These are phyloP conservation scores for Myotis lucifugus DNA, from an alignment of 2,113 vertebrate genomes.

Conservation along the genomic window DNA sequence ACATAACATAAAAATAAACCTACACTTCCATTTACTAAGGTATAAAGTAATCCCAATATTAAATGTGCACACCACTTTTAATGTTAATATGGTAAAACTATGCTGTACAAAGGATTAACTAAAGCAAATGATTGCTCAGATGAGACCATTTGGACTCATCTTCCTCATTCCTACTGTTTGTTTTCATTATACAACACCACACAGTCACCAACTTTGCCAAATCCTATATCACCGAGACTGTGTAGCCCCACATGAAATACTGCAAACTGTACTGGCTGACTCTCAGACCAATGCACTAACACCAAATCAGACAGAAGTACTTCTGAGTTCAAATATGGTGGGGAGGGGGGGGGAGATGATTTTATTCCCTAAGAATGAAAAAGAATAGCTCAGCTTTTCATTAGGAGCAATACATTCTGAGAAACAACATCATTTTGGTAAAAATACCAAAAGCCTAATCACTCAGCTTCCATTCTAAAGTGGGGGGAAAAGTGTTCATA, in stretches of 20 bases:
- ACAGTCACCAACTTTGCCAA: not conserved
- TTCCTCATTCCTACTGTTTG: not conserved
- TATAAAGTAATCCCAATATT: not conserved
- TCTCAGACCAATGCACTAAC: not conserved
- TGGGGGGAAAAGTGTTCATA: not conserved
- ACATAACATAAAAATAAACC: not conserved
- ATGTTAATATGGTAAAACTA: not conserved
- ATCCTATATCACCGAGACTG: not conserved
- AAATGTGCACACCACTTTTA: not conserved
- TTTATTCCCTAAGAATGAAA: not conserved
- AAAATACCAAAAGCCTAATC: not conserved
- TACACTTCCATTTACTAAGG: not conserved
- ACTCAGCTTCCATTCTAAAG: not conserved
- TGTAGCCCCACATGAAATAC: not conserved
- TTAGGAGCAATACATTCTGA: not conserved
- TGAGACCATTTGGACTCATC: not conserved
- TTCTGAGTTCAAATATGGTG: not conserved
- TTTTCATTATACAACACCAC: not conserved
- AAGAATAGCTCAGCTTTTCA: not conserved
- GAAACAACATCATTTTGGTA: not conserved
- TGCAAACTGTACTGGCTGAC: not conserved
- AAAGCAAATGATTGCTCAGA: not conserved
- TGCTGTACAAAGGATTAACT: not conserved
- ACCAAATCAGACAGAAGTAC: not conserved
- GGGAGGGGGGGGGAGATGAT: fast-evolving